Percentiles rank a stretch among this genome's conserved stretches.
These are phyloP conservation scores for Penaeus vannamei DNA, from an alignment of 1,140 invertebrate species.

Conservation along the genomic window DNA sequence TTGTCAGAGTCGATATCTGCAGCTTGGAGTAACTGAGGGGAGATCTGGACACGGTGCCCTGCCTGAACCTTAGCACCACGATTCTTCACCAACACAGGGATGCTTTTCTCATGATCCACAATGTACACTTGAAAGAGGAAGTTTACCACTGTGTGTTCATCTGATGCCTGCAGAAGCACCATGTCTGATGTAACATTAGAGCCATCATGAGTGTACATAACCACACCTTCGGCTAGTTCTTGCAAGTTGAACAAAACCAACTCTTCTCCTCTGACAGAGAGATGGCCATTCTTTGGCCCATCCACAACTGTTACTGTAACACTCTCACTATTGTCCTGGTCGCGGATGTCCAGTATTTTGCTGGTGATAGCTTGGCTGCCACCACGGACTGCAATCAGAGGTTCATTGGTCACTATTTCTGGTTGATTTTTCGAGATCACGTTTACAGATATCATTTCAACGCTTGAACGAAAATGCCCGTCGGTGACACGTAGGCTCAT, in stretches of 20 bases:
- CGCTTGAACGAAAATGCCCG: constrained; percentile 50
- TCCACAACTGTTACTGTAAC: constrained; percentile 56
- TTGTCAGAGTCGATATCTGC: constrained; percentile 64
- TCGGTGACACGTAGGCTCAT: constrained; percentile 58
- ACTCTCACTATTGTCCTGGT: constrained; percentile 63
- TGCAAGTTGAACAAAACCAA: constrained; percentile 52
- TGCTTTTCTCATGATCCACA: constrained; percentile 50
- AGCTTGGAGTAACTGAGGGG: constrained; percentile 62
- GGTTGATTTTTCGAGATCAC: constrained; percentile 62
- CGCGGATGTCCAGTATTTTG: constrained; percentile 55
- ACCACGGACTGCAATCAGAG: constrained; percentile 56
- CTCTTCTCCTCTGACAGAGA: constrained; percentile 58
- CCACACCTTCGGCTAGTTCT: constrained; percentile 46
- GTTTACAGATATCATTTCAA: constrained; percentile 57
- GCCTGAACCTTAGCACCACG: constrained; percentile 48
- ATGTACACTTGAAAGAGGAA: constrained; percentile 59
- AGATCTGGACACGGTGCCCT: constrained; percentile 57
- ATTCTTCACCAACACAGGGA: constrained; percentile 63
- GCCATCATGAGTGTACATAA: constrained; percentile 56
- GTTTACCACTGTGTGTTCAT: constrained; percentile 65
- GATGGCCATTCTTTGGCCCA: constrained; percentile 58
- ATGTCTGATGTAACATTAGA: constrained; percentile 41
- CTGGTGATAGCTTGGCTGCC: constrained; percentile 39
- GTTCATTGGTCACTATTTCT: constrained; percentile 60
- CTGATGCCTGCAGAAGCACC: constrained; percentile 61